Percentiles rank a stretch among this genome's conserved stretches.
These are phyloP conservation scores for Callyntrura guangdongensis DNA, from an alignment of 2,888 invertebrate species.

Conservation along the genomic window DNA sequence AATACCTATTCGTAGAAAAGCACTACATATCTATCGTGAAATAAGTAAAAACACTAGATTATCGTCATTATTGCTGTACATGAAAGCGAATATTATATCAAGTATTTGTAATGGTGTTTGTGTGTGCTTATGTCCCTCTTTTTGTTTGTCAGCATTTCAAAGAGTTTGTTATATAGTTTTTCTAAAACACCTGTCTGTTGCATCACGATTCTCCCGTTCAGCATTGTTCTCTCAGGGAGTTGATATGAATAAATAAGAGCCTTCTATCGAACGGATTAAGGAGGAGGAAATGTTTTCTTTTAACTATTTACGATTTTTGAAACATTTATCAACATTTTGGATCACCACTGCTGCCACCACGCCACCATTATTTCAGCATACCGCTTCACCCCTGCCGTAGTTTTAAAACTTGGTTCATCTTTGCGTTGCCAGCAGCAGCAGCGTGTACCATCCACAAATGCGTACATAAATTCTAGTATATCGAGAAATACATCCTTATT, in stretches of 20 bases:
- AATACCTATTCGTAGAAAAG: neutral
- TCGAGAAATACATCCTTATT: constrained; percentile 37
- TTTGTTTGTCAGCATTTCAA: constrained; percentile 40
- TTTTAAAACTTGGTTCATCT: neutral
- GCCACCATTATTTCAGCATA: constrained; percentile 13
- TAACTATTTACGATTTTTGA: constrained; percentile 51
- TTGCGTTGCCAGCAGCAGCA: neutral
- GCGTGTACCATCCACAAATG: neutral
- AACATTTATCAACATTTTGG: constrained; percentile 70
- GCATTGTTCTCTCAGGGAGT: constrained; percentile 36
- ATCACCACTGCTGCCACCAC: constrained; percentile 49
- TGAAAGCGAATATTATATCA: constrained; percentile 17
- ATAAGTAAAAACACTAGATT: neutral
- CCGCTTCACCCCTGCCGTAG: neutral
- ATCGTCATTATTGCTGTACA: constrained; percentile 4
- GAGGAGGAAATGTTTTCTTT: constrained; percentile 69
- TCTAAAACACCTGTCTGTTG: constrained; percentile 44
- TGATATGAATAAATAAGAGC: constrained; percentile 37
- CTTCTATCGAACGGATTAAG: constrained; percentile 21
- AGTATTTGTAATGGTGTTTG: neutral
- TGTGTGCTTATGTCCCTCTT: neutral
- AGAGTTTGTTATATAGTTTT: constrained; percentile 49
- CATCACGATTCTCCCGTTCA: constrained; percentile 16
- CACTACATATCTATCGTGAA: neutral
- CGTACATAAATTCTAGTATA: neutral